Percentiles rank a stretch among this genome's conserved stretches.
phyloP scores from a whole-genome alignment of 2,797 vertebrate species.

The Lagodon rhomboides region DNA sequence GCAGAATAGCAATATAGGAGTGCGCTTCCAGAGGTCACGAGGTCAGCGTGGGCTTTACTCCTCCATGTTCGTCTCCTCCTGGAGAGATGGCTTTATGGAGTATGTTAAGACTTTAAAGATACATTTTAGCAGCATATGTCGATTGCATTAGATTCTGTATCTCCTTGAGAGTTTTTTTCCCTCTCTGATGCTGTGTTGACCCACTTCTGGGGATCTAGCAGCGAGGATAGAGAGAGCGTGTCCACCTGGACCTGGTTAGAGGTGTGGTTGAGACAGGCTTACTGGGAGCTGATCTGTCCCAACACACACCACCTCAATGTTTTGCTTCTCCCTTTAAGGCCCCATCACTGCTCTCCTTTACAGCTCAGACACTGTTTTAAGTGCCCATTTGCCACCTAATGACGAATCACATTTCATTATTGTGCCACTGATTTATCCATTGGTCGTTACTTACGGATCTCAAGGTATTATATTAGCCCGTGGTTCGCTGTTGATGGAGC shows the following conservation, averaged over 20 bases:
- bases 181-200: slow-evolving; percentile 62
- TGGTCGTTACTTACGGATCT: slow-evolving; percentile 73
- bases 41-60: slow-evolving; percentile 75
- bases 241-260: slow-evolving; percentile 82
- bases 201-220: slow-evolving; percentile 73
- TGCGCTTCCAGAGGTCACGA: slow-evolving; percentile 69
- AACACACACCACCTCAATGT: slow-evolving; percentile 51
- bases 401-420: slow-evolving; percentile 69
- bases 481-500: slow-evolving; percentile 69
- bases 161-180: slow-evolving; percentile 37
- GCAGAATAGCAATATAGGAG: slow-evolving; percentile 83
- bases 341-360: slow-evolving; percentile 46
- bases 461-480: slow-evolving; percentile 68
- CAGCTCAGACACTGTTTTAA: slow-evolving; percentile 68
- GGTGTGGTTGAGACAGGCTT: slow-evolving; percentile 66
- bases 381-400: slow-evolving; percentile 71
- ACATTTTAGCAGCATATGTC: slow-evolving; percentile 25
- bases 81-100: slow-evolving; percentile 26
- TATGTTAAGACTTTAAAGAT: slow-evolving; percentile 39
- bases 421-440: slow-evolving; percentile 60
- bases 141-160: slow-evolving; percentile 33
- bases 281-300: slow-evolving; percentile 44
- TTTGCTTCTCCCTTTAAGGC: slow-evolving; percentile 44
- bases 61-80: slow-evolving; percentile 39
- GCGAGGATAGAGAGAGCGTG: slow-evolving; percentile 52